A percentile compares a stretch with the other conserved stretches of the same genome.
Conservation (phyloP, 2,888 invertebrate genomes). For the Drosophila longiperda region DNA sequence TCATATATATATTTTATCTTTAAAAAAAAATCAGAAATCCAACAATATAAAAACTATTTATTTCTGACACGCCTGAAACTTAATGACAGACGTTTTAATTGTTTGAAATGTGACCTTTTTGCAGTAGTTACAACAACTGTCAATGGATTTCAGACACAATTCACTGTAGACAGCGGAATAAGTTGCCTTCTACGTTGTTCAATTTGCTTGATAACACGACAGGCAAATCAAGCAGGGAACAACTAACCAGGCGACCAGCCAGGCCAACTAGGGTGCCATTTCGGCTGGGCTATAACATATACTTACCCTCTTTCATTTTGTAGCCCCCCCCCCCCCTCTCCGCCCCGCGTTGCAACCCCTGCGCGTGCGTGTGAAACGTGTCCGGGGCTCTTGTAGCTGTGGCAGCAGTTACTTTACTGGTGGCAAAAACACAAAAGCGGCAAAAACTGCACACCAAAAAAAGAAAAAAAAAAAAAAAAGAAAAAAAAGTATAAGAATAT, state of each 20-base stretch:
- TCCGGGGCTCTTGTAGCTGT: constrained; percentile 56
- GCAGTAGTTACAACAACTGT: constrained; percentile 17
- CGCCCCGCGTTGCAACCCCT: constrained; percentile 53
- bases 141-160: constrained; percentile 36
- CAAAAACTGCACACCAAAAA: constrained; percentile 61
- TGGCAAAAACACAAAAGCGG: constrained; percentile 67
- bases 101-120: constrained; percentile 26
- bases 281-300: constrained; percentile 23
- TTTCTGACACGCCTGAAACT: background rate
- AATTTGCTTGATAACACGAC: constrained; percentile 79
- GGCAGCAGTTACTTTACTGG: constrained; percentile 66
- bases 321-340: background rate
- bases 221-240: constrained; percentile 53
- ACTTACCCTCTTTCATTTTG: constrained; percentile 4
- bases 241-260: constrained; percentile 35
- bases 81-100: constrained; percentile 22
- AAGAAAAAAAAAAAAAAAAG: constrained; percentile 18
- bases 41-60: background rate
- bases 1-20: background rate
- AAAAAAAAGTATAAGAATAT: constrained; percentile 66
- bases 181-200: constrained; percentile 60
- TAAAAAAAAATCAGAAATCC: background rate
- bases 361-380: constrained; percentile 75
- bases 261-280: constrained; percentile 68
- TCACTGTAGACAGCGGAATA: constrained; percentile 43